Base-by-base conservation (phyloP, 1,140 invertebrate genomes). In the Eurosta solidaginis region DNA sequence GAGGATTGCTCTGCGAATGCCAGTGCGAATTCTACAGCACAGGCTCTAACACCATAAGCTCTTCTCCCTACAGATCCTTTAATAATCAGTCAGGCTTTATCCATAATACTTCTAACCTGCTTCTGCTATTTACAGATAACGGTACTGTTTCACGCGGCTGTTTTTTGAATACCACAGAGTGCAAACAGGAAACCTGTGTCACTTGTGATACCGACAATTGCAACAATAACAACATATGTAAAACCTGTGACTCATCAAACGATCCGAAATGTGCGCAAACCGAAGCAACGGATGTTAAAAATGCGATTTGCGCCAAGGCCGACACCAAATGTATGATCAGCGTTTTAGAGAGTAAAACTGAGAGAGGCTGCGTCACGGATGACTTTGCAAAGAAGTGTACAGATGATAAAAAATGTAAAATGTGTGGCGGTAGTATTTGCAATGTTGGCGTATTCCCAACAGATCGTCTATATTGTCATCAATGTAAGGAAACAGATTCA, bases 181-280 rank as follows among this genome's bases (percentile, higher is more conserved):
- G n/a, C n/a, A n/a, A n/a, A n/a, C n/a, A n/a, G n/a, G n/a, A n/a
- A n/a, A n/a, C n/a, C n/a, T 84, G 83, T n/a, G 2, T 50, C 5
- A 50, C 1, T 1, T 83, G 82, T 54, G 54, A 4, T 0, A 1
- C 1, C 0, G 76, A 79, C 1, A 78, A 79, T 0, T 85, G 83
- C 75, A 86, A 85, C 29, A 20, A 9, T 0, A 59, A 77, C 12
- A 7, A 74, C 10, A 44, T 85, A 12, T 85, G 83, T 77, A 80
- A 81, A 27, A n/a, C 45, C 0, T 85, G 83, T 52, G 40, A 52
- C 14, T 68, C 77, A 40, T 1, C 44, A 3, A 77, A 49, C 3
- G 2, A 42, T 25, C 25, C 73, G 0, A 22, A 50, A 3, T 85
- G 83, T 40, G 68, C 44, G 5, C 79, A 78, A 47, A 68, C 73